Percentiles rank a stretch among this genome's conserved stretches.
Conservation (phyloP, 2,113 vertebrate genomes). For the Callaeas wilsoni region DNA sequence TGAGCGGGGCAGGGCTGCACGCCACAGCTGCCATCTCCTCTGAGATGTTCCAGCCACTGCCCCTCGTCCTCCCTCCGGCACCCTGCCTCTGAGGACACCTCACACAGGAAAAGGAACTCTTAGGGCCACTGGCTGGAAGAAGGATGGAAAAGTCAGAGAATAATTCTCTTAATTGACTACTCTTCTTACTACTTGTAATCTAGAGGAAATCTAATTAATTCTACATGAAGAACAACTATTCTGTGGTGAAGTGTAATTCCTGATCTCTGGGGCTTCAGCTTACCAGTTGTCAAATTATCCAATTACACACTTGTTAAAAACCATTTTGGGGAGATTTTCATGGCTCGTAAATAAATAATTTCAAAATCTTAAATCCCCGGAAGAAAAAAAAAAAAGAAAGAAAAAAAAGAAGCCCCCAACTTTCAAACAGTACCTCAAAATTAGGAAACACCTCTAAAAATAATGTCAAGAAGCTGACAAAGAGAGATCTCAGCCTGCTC, state of each 20-base stretch:
- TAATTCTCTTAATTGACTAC: slow-evolving; percentile 48
- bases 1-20: too few relatives aligned
- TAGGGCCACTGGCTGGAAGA: neutral
- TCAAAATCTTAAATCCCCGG: neutral
- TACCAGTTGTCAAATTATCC: slow-evolving; percentile 45
- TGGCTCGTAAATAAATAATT: slow-evolving; percentile 45
- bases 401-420: neutral
- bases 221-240: slow-evolving; percentile 30
- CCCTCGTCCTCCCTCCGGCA: neutral
- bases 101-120: neutral
- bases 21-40: rapidly evolving
- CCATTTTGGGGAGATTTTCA: slow-evolving; percentile 37
- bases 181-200: slow-evolving; percentile 31
- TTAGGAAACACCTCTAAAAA: neutral
- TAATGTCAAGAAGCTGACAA: neutral
- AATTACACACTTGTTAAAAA: slow-evolving; percentile 50
- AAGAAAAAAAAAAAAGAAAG: neutral
- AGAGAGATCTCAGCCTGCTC: neutral
- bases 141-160: slow-evolving; percentile 13
- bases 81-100: neutral
- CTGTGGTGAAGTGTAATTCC: slow-evolving; percentile 38
- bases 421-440: neutral
- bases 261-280: slow-evolving; percentile 29
- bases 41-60: too few relatives aligned
- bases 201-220: slow-evolving; percentile 62